Base-by-base conservation (phyloP, 2,888 invertebrate species). In the Drosophila neonasuta region DNA sequence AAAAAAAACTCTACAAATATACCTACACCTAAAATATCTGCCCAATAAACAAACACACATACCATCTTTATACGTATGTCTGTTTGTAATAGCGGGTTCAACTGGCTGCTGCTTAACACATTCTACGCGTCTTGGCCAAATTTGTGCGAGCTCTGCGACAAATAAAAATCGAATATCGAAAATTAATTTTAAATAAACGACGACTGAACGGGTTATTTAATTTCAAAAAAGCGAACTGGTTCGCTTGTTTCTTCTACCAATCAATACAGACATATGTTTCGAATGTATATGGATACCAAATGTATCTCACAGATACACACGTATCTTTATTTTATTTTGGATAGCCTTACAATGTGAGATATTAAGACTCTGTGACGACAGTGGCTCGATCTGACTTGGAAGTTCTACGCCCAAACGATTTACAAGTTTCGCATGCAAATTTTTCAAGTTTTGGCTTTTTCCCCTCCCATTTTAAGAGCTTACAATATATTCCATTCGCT, bases 341-440 rank as follows among this genome's bases (percentile, higher is more conserved):
- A 24, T 61, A 56, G 39, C 48, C 39, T 48, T 48, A 57, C 48
- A 54, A 15, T 41, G 41, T 52, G 20, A 69, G 78, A 60, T 77
- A 68, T 65, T 66, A 64, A 71, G 60, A 46, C 63, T 76, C 68
- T 66, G 10, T 41, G 56, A 56, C 61, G 60, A 73, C 60, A 41
- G 15, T 41, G 39, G 39, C 39, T 32, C 6, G 32, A 9, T 41
- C 7, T 15, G 39, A 41, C 13, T 41, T 56, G 11, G 48, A 51
- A 50, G 59, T 79, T 84, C 74, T 77, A 72, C 63, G 56, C 65
- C 62, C 68, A 57, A 64, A 59, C 73, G 32, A 59, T 50, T 77
- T 71, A 71, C 71, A 75, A 67, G 68, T 75, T 68, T 70, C 42
- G 56, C 66, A 83, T 83, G 84, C 79, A 83, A 86, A 86, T 86